phyloP scores from a whole-genome alignment of 2,113 vertebrate species.

The Seriola aureovittata region DNA sequence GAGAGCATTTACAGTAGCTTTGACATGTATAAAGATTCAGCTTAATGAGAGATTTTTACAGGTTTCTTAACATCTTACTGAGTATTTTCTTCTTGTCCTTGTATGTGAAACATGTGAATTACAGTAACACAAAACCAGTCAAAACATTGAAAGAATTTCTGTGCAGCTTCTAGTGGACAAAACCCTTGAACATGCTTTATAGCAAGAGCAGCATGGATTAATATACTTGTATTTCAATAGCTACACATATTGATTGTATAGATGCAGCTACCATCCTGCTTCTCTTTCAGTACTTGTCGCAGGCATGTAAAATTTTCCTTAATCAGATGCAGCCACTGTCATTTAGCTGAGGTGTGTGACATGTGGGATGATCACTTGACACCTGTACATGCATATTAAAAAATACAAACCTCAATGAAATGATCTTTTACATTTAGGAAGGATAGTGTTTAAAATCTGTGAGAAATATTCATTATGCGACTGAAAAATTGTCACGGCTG shows the following conservation, averaged over 20 bases:
- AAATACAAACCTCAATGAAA: constrained; percentile 3
- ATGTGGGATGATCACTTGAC: not conserved
- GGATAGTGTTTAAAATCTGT: not conserved
- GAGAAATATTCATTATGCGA: not conserved
- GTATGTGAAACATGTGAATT: not conserved
- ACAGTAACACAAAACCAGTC: not conserved
- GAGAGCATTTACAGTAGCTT: too few species aligned
- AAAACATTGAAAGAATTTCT: too few species aligned
- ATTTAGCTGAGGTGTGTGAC: not conserved
- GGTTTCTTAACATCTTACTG: too few species aligned
- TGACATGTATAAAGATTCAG: too few species aligned
- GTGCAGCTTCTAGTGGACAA: not conserved
- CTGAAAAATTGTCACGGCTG: constrained; percentile 8
- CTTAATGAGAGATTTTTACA: too few species aligned
- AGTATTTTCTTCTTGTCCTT: not conserved
- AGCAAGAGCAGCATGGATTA: not conserved
- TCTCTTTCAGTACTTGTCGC: not conserved
- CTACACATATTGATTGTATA: not conserved
- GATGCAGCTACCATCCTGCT: not conserved
- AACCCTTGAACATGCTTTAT: not conserved
- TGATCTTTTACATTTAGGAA: not conserved
- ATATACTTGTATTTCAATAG: not conserved
- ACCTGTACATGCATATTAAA: not conserved
- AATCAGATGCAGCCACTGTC: not conserved
- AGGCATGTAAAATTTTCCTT: not conserved